These are phyloP conservation scores for Morbakka virulenta DNA, from an alignment of 30 jellyfish, hydroid and myxozoan genomes.

Conservation along the genomic window DNA sequence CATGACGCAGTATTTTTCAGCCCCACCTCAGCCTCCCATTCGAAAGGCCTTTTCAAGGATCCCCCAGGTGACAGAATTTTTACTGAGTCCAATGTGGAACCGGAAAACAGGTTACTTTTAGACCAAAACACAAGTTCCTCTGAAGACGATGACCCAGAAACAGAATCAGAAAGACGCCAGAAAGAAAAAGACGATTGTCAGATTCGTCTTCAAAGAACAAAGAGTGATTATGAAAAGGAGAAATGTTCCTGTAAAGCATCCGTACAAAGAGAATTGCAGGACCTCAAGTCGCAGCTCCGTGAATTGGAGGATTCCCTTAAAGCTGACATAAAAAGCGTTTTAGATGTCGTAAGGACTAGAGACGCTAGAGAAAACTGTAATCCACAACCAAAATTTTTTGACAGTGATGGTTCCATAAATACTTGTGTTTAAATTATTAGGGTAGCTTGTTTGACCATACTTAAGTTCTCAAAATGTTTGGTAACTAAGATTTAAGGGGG, in stretches of 20 bases:
- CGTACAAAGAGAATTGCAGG: not conserved
- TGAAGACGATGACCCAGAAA: not conserved
- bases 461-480: too few relatives aligned
- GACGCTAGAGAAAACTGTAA: not conserved
- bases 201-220: not conserved
- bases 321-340: not conserved
- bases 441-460: too few relatives aligned
- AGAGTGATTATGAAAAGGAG: not conserved
- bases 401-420: not conserved
- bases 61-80: too few relatives aligned
- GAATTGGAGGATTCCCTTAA: not conserved
- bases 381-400: not conserved
- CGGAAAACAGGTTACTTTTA: too few relatives aligned
- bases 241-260: not conserved
- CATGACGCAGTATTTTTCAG: conserved; percentile 52
- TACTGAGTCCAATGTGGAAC: too few relatives aligned
- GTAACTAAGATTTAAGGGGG: too few relatives aligned
- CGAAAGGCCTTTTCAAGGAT: too few relatives aligned
- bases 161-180: not conserved
- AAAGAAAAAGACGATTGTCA: not conserved
- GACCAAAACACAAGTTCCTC: too few relatives aligned
- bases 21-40: conserved; percentile 29
- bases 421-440: not conserved
- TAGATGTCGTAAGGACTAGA: not conserved
- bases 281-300: not conserved